phyloP scores from a whole-genome alignment of 2,888 invertebrate genomes.

The Lissocephala sabroskyi region DNA sequence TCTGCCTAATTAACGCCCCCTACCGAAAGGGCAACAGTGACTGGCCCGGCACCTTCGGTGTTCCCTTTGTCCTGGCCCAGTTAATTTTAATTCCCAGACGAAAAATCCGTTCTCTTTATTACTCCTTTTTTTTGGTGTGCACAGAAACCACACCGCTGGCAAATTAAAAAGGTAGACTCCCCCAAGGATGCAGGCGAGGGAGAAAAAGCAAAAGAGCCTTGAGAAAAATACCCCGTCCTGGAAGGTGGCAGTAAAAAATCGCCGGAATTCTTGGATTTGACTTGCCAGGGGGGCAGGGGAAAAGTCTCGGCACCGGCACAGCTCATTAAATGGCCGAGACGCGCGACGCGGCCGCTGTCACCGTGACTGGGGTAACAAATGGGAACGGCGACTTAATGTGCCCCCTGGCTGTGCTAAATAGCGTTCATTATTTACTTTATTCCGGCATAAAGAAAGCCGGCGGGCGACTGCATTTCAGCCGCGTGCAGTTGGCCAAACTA shows the following conservation, averaged over 20 bases:
- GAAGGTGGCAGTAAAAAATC: slow-evolving; percentile 62
- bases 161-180: not conserved
- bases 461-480: too few relatives aligned
- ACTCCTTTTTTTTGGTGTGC: slow-evolving; percentile 5
- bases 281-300: not conserved
- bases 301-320: slow-evolving; percentile 16
- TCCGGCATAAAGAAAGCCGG: slow-evolving; percentile 39
- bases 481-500: slow-evolving; percentile 16
- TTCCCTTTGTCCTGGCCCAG: too few relatives aligned
- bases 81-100: slow-evolving; percentile 6
- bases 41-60: not conserved
- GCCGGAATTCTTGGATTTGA: slow-evolving; percentile 40
- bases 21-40: not conserved
- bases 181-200: too few relatives aligned
- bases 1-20: slow-evolving; percentile 1
- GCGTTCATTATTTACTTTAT: slow-evolving; percentile 60
- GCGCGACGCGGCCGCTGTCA: slow-evolving; percentile 22
- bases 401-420: slow-evolving; percentile 58
- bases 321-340: too few relatives aligned
- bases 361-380: slow-evolving; percentile 25
- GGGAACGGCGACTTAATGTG: slow-evolving; percentile 43
- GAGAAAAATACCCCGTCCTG: slow-evolving; percentile 40
- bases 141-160: slow-evolving; percentile 35
- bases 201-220: not conserved
- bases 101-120: too few relatives aligned